Conservation (phyloP, 2,797 vertebrate genomes). For the Halcyon badia region DNA sequence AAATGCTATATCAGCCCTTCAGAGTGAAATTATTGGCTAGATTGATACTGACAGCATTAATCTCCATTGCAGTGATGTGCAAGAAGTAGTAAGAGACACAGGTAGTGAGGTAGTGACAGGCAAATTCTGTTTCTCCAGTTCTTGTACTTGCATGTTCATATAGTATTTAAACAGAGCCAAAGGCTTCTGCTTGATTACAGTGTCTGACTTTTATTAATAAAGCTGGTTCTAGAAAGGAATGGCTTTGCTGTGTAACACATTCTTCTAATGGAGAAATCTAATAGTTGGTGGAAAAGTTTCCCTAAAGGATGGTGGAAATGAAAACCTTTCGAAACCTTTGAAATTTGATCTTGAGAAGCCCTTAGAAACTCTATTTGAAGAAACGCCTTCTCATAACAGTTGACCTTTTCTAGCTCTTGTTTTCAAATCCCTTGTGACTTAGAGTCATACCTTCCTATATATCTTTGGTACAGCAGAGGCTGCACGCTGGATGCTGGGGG, state of each 20-base stretch:
- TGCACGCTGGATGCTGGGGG: not conserved
- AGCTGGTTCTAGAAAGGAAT: not conserved
- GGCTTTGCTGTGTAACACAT: not conserved
- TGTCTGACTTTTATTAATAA: slow-evolving; percentile 31
- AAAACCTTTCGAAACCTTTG: slow-evolving; percentile 48
- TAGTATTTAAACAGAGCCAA: not conserved
- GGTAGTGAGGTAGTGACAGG: not conserved
- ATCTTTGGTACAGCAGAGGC: not conserved
- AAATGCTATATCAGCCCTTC: not conserved
- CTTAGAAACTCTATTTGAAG: slow-evolving; percentile 57
- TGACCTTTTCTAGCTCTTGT: slow-evolving; percentile 53
- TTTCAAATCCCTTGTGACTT: slow-evolving; percentile 37
- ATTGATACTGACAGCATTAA: not conserved
- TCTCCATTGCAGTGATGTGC: not conserved
- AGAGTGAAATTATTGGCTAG: not conserved
- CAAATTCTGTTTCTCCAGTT: not conserved
- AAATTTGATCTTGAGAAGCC: slow-evolving; percentile 38
- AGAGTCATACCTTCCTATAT: not conserved
- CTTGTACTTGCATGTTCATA: not conserved
- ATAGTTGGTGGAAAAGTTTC: slow-evolving; percentile 3
- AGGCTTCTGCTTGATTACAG: slow-evolving; percentile 11
- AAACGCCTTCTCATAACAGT: slow-evolving; percentile 55
- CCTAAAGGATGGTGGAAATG: slow-evolving; percentile 31
- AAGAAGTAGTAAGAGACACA: not conserved
- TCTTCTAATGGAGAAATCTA: slow-evolving; percentile 41